Evolutionary conservation across 2,888 invertebrate species (phyloP), one percentile per base, ranked within the genome.

Genomic region (Caenorhabditis angaria): DNA sequence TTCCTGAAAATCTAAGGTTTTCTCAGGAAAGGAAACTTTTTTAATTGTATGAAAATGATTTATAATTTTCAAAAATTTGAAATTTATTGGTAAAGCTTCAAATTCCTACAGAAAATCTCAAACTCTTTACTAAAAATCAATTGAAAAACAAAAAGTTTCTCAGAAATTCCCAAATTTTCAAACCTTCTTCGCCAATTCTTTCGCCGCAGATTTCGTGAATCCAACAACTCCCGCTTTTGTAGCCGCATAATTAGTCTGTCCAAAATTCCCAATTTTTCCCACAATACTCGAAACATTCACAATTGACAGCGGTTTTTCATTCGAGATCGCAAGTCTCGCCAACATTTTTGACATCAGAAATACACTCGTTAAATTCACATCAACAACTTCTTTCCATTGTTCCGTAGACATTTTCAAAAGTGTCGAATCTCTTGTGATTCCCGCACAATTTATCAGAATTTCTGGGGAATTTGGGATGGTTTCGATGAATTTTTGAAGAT

Each of bases 221-320:
- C 92, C 92, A 74, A 93, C 91, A 0, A 96, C 94, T 1, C 94
- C 96, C 18, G 95, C 93, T 90, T 97, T 97, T 65, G 94, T 94
- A 0, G 94, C 93, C 3, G 93, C 91, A 88, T 97, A 97, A 89
- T 95, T 94, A 22, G 92, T 91, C 89, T 95, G 95, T 0, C 94
- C 92, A 54, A 94, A 91, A 87, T 94, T 95, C 58, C 94, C 95
- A 12, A 76, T 65, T 85, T 93, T 93, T 6, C 92, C 94, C 22
- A 93, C 91, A 76, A 95, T 93, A 85, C 95, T 95, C 10, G 93
- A 92, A 65, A 97, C 91, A 88, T 95, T 96, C 27, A 96, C 89
- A 51, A 97, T 92, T 25, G 82, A 78, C 14, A 82, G 71, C 14
- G 81, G 66, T 5, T 89, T 85, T 22, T 92, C 90, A 1, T 91